A percentile compares a stretch with the other conserved stretches of the same genome.
These are phyloP conservation scores for Trichacis sp. DNA, from an alignment of 2,888 invertebrate species.

Conservation along the genomic window DNA sequence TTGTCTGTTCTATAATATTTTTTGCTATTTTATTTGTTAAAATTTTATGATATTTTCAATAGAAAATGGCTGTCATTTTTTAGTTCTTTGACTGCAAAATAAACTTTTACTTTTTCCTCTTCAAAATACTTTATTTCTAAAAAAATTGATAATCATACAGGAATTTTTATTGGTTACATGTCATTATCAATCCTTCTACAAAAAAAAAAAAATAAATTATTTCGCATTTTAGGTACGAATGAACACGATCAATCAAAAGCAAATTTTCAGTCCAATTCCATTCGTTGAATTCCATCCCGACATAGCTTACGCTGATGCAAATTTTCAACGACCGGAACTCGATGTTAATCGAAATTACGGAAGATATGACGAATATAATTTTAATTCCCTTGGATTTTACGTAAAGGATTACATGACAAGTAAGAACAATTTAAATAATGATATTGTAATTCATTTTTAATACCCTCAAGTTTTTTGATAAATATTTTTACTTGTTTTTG, in stretches of 20 bases:
- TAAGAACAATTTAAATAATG: conserved; percentile 61
- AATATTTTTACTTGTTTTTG: no score
- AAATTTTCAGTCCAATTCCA: conserved; percentile 92
- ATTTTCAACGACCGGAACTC: conserved; percentile 70
- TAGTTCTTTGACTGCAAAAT: no score
- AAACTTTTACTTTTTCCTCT: conserved; percentile 14
- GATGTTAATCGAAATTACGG: conserved; percentile 83
- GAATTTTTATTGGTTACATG: no score
- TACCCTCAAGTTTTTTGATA: no score
- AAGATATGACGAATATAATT: conserved; percentile 82
- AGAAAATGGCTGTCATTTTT: no score
- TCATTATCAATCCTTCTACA: no score
- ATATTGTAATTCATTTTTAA: no score
- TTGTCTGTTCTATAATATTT: no score
- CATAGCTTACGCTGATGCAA: conserved; percentile 67
- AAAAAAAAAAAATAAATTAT: no score
- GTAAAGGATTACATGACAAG: conserved; percentile 83
- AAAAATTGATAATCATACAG: no score
- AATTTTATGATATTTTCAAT: no score
- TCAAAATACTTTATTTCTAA: conserved; percentile 13
- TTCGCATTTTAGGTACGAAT: conserved; percentile 79
- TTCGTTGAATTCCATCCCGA: conserved; percentile 89
- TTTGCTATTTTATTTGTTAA: no score
- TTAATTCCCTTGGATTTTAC: conserved; percentile 84
- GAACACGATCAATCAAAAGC: conserved; percentile 91